Base-by-base conservation (phyloP, 2,113 vertebrate species). In the Opisthocomus hoazin region DNA sequence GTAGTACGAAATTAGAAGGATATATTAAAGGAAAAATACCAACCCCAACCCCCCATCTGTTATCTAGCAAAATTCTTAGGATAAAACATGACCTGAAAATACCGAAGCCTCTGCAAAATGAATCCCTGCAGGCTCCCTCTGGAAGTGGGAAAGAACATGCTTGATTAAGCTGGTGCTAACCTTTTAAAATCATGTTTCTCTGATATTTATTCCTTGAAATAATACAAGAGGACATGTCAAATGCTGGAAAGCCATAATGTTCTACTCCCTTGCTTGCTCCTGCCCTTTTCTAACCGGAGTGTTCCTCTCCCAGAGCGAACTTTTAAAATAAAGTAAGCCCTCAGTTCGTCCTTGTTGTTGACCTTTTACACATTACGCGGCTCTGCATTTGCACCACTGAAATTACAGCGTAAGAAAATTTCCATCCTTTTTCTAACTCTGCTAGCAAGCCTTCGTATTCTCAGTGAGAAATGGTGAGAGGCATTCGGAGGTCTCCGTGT, bases 131-230 rank as follows among this genome's bases (percentile, higher is more conserved):
- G 83, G 56, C 46, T 93, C 66, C 87, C 71, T 79, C 54, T 93
- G 51, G 78, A 96, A 92, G 84, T 74, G 84, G 56, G 84, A 92
- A 86, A 71, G 93, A 94, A 75, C 75, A 81, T 92, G 79, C 82
- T 94, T 96, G 92, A 97, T 97, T 94, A 97, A 94, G 64, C 79
- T 2, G 7, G 79, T 88, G 75, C 54, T 94, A 94, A 95, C 88
- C 88, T 96, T 96, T 96, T 12, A 63, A 88, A 96, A 71, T 88
- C 63, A 41, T 82, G 75, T 87, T 93, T 95, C 92, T 74, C 58
- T 96, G 93, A 61, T 94, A 91, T 96, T 96, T 96, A 80, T 88
- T 95, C 68, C 81, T 12, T 92, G 82, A 90, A 96, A 88, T 93
- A 94, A 96, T 88, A 88, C 93, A 95, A 96, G 37, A 16, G 51